Percentiles rank a stretch among this genome's conserved stretches.
These are phyloP conservation scores for Pagrus major DNA, from an alignment of 2,113 vertebrate genomes.

Conservation along the genomic window DNA sequence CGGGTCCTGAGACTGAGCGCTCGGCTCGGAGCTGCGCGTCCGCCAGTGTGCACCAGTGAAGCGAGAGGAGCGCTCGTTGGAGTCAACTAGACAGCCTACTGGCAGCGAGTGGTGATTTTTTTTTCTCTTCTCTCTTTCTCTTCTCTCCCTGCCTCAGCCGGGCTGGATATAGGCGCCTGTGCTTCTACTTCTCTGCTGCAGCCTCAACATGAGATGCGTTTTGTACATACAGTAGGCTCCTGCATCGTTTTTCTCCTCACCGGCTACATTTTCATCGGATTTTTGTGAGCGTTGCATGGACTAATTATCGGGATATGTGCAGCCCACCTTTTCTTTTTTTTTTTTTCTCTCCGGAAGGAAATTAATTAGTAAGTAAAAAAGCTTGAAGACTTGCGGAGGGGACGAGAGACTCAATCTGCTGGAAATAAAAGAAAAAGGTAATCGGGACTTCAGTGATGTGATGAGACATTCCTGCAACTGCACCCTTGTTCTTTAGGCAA, in stretches of 20 bases:
- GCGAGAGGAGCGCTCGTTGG: constrained; percentile 80
- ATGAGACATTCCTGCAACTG: constrained; percentile 67
- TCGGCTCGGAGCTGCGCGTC: constrained; percentile 77
- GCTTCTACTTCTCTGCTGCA: constrained; percentile 67
- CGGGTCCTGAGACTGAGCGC: constrained; percentile 85
- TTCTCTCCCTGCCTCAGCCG: constrained; percentile 61
- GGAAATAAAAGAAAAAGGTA: constrained; percentile 78
- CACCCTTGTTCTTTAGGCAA: constrained; percentile 53
- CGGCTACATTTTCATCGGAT: constrained; percentile 51
- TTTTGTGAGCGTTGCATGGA: constrained; percentile 60
- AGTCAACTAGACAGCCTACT: constrained; percentile 73
- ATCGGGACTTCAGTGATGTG: constrained; percentile 73
- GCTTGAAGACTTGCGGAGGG: constrained; percentile 61
- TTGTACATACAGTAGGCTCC: constrained; percentile 45
- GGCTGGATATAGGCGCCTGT: constrained; percentile 73
- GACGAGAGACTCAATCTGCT: constrained; percentile 61
- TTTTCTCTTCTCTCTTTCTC: too few species aligned
- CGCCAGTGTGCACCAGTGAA: constrained; percentile 82
- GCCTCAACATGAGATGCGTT: constrained; percentile 52
- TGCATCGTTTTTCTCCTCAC: constrained; percentile 53
- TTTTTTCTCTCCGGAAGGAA: too few species aligned
- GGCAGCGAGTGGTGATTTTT: constrained; percentile 68
- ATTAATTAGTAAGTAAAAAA: constrained; percentile 73
- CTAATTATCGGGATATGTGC: constrained; percentile 65
- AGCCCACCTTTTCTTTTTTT: constrained; percentile 45